These are phyloP conservation scores for Phthorimaea operculella DNA, from an alignment of 1,140 invertebrate genomes.

Conservation along the genomic window DNA sequence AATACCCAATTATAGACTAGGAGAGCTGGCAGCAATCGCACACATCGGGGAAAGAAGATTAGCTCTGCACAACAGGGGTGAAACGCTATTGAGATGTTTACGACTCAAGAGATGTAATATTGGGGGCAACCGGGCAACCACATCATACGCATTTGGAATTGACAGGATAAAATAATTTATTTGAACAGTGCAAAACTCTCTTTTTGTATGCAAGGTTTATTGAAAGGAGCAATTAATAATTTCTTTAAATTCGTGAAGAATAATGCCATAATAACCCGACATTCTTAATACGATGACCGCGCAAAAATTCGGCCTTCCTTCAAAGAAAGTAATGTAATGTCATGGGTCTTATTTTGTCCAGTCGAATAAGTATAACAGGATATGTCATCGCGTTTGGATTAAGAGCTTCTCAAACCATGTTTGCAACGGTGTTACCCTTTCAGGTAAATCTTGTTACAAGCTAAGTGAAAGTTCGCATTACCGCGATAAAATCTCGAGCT, in stretches of 20 bases:
- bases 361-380: neutral
- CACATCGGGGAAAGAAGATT: conserved; percentile 40
- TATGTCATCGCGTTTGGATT: neutral
- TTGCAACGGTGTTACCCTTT: neutral
- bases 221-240: too few species aligned
- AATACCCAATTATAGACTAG: conserved; percentile 52
- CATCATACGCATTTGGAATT: neutral
- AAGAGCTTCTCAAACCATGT: neutral
- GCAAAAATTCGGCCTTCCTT: neutral
- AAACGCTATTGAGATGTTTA: conserved; percentile 1
- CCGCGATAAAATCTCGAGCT: neutral
- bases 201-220: too few species aligned
- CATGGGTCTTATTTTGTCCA: neutral
- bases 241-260: too few species aligned
- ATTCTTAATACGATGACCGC: neutral
- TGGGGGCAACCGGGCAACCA: neutral
- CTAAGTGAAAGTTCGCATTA: neutral
- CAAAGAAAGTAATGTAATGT: neutral
- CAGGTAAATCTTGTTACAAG: neutral
- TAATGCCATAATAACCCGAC: neutral
- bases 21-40: conserved; percentile 21
- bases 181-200: too few species aligned
- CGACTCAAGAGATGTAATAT: neutral
- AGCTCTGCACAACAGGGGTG: conserved; percentile 18
- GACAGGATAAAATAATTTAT: neutral